Conservation (phyloP, 2,113 vertebrate species). For the Silurus asotus region DNA sequence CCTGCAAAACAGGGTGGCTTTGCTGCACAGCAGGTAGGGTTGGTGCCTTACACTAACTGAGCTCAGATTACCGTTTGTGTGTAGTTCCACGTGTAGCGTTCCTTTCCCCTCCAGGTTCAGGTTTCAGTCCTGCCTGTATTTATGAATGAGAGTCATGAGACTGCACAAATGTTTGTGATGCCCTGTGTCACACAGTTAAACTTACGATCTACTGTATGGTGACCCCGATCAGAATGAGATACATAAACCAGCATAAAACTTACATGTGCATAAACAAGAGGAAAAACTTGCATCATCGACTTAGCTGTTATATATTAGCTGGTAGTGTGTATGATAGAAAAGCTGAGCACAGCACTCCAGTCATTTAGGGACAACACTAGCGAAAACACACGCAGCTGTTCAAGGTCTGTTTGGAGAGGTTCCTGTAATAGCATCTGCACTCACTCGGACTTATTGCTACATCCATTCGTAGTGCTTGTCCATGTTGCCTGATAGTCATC, state of each 20-base stretch:
- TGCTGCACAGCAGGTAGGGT: background rate
- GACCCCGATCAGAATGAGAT: background rate
- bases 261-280: background rate
- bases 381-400: constrained; percentile 52
- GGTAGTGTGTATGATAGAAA: background rate
- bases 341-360: background rate
- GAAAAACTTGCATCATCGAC: background rate
- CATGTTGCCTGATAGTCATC: background rate
- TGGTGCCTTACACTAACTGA: background rate
- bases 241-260: background rate
- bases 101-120: background rate
- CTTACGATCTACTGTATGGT: background rate
- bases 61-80: background rate
- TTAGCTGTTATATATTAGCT: background rate
- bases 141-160: background rate
- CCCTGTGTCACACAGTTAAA: background rate
- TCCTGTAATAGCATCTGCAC: constrained; percentile 60
- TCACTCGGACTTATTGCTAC: background rate
- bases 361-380: constrained; percentile 38
- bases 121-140: background rate
- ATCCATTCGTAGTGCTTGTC: background rate
- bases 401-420: constrained; percentile 38
- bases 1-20: background rate
- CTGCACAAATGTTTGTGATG: background rate
- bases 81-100: background rate